Evolutionary conservation across 2,113 vertebrate genomes (phyloP).

Genomic region (Thalassarche chlororhynchos): DNA sequence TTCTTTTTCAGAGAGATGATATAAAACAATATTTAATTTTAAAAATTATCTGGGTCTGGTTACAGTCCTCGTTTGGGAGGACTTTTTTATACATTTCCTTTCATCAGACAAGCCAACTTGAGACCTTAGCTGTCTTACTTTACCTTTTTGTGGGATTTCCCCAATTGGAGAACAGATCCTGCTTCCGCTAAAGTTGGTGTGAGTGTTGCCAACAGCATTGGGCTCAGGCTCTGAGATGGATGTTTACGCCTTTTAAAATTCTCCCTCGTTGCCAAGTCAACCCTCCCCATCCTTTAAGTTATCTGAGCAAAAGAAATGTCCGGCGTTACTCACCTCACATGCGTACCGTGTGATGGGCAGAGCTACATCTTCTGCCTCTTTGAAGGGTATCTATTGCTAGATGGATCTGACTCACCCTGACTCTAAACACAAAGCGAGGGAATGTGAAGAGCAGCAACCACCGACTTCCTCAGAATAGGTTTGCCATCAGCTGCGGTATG

Average conservation of each 20-base stretch:
- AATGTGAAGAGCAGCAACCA: background rate
- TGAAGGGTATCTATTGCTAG: background rate
- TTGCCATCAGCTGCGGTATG: slow-evolving; percentile 5
- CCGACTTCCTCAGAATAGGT: background rate
- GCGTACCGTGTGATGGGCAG: background rate
- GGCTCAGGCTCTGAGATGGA: background rate
- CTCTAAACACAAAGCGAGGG: background rate
- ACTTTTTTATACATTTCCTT: background rate
- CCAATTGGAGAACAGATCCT: background rate
- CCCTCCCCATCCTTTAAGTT: background rate
- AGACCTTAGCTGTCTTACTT: background rate
- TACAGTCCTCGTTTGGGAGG: background rate
- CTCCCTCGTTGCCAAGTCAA: background rate
- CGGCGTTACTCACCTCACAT: background rate
- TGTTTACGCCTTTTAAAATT: background rate
- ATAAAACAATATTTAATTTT: background rate
- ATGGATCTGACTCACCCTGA: background rate
- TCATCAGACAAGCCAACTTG: background rate
- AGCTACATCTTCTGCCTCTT: background rate
- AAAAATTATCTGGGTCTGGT: background rate
- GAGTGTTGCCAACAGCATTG: background rate
- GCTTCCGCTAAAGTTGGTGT: background rate
- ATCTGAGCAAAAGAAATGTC: background rate
- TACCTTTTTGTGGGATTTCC: background rate
- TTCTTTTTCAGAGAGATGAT: background rate